These are phyloP conservation scores for Calonectris borealis DNA, from an alignment of 2,113 vertebrate genomes.

Conservation along the genomic window DNA sequence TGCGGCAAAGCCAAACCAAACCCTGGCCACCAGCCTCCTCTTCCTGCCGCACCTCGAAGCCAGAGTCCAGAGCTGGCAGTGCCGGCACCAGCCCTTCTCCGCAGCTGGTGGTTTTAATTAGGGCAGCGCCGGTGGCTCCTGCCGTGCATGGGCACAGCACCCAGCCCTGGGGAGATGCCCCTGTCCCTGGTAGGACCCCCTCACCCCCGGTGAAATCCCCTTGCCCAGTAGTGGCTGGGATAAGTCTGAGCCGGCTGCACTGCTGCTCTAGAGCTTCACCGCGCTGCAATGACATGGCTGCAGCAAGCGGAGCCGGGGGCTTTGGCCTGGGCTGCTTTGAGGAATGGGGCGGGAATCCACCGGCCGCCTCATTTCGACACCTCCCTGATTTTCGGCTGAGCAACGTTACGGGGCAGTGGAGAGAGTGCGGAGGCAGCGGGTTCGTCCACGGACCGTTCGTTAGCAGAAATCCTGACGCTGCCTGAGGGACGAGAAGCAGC, in stretches of 20 bases:
- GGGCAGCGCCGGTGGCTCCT: accelerated
- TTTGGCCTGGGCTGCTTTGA: not conserved
- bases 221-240: accelerated
- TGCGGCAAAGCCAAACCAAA: not conserved
- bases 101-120: not conserved
- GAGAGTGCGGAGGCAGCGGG: accelerated
- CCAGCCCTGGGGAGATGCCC: not conserved
- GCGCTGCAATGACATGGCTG: accelerated
- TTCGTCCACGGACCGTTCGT: accelerated
- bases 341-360: not conserved
- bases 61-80: accelerated
- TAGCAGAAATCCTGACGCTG: not conserved
- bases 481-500: accelerated
- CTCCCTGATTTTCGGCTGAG: not conserved
- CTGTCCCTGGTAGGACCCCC: not conserved
- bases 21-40: not conserved
- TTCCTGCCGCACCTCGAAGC: not conserved
- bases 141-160: accelerated
- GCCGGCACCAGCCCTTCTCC: not conserved
- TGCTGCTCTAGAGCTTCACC: not conserved
- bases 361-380: accelerated
- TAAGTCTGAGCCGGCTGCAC: not conserved
- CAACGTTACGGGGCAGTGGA: accelerated
- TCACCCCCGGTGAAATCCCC: not conserved
- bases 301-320: not conserved